phyloP scores from a whole-genome alignment of 2,888 invertebrate species.

The Lacanobia wlatinum region DNA sequence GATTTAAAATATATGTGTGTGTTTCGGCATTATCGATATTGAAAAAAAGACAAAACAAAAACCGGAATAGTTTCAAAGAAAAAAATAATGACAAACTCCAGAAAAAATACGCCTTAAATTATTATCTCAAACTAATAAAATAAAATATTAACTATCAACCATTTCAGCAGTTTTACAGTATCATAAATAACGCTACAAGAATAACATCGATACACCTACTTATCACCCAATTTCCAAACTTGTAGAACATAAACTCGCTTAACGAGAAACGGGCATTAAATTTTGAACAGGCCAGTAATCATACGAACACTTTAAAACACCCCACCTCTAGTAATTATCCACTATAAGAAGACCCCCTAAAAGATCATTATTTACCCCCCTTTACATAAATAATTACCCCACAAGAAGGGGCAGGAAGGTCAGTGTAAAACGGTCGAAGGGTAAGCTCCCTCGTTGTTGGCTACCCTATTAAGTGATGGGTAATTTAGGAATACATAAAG shows the following conservation, averaged over 20 bases:
- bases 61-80: not conserved
- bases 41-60: not conserved
- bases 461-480: slow-evolving; percentile 90
- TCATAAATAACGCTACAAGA: slow-evolving; percentile 44
- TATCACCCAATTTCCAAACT: slow-evolving; percentile 78
- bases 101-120: not conserved
- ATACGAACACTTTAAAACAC: slow-evolving; percentile 87
- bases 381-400: slow-evolving; percentile 53
- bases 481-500: slow-evolving; percentile 91
- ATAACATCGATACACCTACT: slow-evolving; percentile 63
- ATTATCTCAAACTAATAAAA: slow-evolving; percentile 25
- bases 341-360: slow-evolving; percentile 72
- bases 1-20: not conserved
- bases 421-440: slow-evolving; percentile 77
- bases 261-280: slow-evolving; percentile 85
- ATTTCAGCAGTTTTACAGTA: slow-evolving; percentile 6
- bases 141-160: slow-evolving; percentile 11
- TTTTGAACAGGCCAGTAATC: slow-evolving; percentile 88
- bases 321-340: slow-evolving; percentile 80
- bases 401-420: slow-evolving; percentile 67
- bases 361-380: slow-evolving; percentile 54
- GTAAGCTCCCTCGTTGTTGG: slow-evolving; percentile 81
- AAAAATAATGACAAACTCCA: not conserved
- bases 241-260: slow-evolving; percentile 74
- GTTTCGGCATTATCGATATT: not conserved